A percentile compares a stretch with the other conserved stretches of the same genome.
Conservation (phyloP, 2,888 invertebrate genomes). For the Dicyrtoma fusca region DNA sequence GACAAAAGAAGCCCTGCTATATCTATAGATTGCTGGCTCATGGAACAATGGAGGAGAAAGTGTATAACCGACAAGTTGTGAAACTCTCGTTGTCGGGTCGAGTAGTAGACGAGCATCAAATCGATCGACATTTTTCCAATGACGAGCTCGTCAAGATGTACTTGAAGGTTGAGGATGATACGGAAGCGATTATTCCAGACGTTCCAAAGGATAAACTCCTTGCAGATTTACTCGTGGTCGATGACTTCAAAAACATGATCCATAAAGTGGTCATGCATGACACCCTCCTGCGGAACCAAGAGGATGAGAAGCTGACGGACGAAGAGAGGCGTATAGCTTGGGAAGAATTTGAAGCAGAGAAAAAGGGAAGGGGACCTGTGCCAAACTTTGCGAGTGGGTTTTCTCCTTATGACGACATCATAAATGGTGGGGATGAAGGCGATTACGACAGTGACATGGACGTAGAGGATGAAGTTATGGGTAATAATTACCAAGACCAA, state of each 20-base stretch:
- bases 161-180: constrained; percentile 78
- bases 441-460: no score
- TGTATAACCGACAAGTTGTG: constrained; percentile 83
- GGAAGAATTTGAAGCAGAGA: constrained; percentile 72
- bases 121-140: constrained; percentile 83
- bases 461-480: no score
- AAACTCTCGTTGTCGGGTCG: constrained; percentile 83
- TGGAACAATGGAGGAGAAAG: constrained; percentile 92
- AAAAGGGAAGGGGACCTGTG: no score
- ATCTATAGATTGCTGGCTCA: constrained; percentile 91
- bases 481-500: no score
- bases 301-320: constrained; percentile 88
- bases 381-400: no score
- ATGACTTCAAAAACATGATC: constrained; percentile 69
- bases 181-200: constrained; percentile 70
- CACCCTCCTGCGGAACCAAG: constrained; percentile 86
- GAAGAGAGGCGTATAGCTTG: constrained; percentile 94
- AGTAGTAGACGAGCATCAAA: constrained; percentile 86
- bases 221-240: constrained; percentile 72
- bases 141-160: constrained; percentile 83
- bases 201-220: constrained; percentile 84
- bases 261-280: constrained; percentile 97
- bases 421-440: no score
- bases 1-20: constrained; percentile 96
- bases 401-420: no score